Evolutionary conservation across 2,113 vertebrate species (phyloP), one percentile per base, ranked within the genome.

Genomic region (Mixornis gularis): DNA sequence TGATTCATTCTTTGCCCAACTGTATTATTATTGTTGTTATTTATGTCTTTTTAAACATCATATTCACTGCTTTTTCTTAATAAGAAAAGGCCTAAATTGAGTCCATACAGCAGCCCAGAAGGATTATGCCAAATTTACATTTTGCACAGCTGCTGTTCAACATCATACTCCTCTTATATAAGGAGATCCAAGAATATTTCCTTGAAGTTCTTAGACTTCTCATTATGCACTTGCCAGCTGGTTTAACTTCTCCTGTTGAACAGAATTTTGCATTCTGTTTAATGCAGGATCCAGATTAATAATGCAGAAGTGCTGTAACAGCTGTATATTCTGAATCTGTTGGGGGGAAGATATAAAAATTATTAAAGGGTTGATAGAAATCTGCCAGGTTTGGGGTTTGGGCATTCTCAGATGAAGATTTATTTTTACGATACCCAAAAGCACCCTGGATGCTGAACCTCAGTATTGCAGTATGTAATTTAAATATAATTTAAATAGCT

Each of bases 241-340:
- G 13, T 90, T 91, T 53, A 70, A 56, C 40, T 65, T 85, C 48
- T 55, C 26, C 44, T 76, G 46, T 91, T 62, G 59, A 87, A 38
- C 6, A 68, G 77, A 14, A 73, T 82, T 89, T 76, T 77, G n/a
- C 26, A n/a, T 83, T 91, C 66, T 80, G n/a, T 69, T 90, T 77
- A 72, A 72, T 70, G 58, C 1, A 4, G 19, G 76, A 80, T 80
- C 81, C 44, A 55, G 49, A 58, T 65, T 65, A 44, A 92, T 87
- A 79, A 89, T 55, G 70, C 46, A 40, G 63, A 58, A 85, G 36
- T 81, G 44, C 41, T 69, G 27, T 44, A 84, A 32, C 14, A 34
- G 53, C 41, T 13, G 0, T 36, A 29, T 26, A 49, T 55, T 48
- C 38, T 27, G 22, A 72, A 52, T 70, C 48, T 69, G 3, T 13